Conservation (phyloP, 2,888 invertebrate genomes). For the Temnothorax ravouxi region DNA sequence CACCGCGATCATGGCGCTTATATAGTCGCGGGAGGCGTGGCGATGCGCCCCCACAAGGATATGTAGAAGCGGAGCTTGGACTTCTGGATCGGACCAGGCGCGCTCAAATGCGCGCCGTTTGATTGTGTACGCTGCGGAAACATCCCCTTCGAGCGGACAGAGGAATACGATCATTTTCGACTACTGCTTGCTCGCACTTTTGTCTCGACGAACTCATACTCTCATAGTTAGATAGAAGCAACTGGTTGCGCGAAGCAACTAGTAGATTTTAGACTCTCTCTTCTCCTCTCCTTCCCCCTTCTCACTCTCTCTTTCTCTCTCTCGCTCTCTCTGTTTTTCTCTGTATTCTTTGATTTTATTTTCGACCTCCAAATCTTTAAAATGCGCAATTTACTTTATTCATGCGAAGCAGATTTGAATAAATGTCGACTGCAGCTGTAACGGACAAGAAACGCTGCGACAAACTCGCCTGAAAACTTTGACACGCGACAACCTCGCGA, state of each 20-base stretch:
- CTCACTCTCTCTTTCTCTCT: background rate
- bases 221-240: constrained; percentile 69
- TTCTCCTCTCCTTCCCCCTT: background rate
- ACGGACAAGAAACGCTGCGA: background rate
- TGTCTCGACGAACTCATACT: background rate
- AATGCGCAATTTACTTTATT: constrained; percentile 47
- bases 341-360: background rate
- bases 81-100: constrained; percentile 65
- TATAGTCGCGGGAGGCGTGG: constrained; percentile 85
- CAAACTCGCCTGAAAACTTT: background rate
- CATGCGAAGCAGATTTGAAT: background rate
- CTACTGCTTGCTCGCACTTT: background rate
- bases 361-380: background rate
- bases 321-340: too few relatives aligned
- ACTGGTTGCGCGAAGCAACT: constrained; percentile 82
- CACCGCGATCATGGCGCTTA: constrained; percentile 78
- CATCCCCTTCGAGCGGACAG: background rate
- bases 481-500: background rate
- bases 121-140: constrained; percentile 24
- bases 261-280: constrained; percentile 66
- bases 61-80: constrained; percentile 65
- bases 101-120: constrained; percentile 34
- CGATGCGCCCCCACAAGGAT: constrained; percentile 75
- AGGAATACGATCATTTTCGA: constrained; percentile 19
- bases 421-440: background rate